Percentiles rank a stretch among this genome's conserved stretches.
These are phyloP conservation scores for Oryzias woworae DNA, from an alignment of 2,113 vertebrate species.

Conservation along the genomic window DNA sequence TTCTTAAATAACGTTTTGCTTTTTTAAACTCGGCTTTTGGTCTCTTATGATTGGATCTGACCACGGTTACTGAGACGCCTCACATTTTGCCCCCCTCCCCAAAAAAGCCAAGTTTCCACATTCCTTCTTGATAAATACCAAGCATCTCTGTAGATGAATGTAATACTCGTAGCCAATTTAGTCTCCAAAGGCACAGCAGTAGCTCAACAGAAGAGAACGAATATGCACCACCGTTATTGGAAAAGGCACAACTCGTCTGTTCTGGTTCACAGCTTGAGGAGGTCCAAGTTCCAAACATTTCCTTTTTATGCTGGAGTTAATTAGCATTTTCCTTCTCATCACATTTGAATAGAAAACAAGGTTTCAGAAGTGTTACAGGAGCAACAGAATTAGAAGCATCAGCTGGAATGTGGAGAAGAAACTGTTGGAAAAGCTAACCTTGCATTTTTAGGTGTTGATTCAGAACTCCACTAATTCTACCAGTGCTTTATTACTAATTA, in stretches of 20 bases:
- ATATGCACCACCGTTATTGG: background rate
- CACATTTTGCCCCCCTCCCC: background rate
- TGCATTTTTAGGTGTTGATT: no score
- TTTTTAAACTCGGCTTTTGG: no score
- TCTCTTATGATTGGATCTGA: no score
- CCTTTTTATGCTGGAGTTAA: background rate
- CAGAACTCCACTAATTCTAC: no score
- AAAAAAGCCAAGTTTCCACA: background rate
- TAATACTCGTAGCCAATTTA: background rate
- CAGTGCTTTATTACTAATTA: no score
- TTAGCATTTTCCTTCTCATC: background rate
- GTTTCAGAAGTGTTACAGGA: no score
- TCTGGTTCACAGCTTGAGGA: background rate
- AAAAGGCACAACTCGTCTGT: background rate
- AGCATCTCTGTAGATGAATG: background rate
- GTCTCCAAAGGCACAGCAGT: background rate
- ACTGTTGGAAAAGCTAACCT: no score
- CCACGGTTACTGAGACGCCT: background rate
- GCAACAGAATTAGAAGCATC: no score
- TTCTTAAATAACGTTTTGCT: no score
- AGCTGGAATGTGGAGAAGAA: no score
- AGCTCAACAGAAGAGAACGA: background rate
- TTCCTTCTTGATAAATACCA: background rate
- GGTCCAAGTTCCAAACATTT: background rate
- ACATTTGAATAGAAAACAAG: no score